A percentile compares a stretch with the other conserved stretches of the same genome.
Conservation (phyloP, 2,113 vertebrate genomes). For the Carollia perspicillata region DNA sequence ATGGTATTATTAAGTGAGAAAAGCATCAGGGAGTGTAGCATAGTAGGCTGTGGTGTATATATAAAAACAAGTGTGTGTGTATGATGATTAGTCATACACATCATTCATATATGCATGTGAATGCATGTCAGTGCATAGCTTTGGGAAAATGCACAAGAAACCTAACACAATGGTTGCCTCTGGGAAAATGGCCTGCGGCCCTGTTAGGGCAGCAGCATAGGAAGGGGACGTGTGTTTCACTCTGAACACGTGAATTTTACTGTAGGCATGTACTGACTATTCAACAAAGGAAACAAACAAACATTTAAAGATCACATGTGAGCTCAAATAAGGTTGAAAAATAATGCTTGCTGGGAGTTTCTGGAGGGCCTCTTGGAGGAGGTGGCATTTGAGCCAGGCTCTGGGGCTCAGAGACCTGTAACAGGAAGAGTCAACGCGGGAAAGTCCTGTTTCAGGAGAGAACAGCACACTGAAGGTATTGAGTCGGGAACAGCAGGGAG, state of each 20-base stretch:
- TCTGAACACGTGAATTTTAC: background rate
- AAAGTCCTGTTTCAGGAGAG: background rate
- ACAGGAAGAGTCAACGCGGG: background rate
- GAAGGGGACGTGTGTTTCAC: background rate
- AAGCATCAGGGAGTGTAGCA: background rate
- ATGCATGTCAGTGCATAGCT: background rate
- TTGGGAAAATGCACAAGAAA: background rate
- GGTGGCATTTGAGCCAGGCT: background rate
- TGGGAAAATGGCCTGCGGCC: background rate
- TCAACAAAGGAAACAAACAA: background rate
- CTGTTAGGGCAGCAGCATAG: background rate
- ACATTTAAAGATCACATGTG: background rate
- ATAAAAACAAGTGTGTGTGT: background rate
- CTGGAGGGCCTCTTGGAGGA: background rate
- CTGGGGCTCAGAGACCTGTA: background rate
- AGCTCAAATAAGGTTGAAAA: slow-evolving; percentile 18
- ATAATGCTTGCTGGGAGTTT: background rate
- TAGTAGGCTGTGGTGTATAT: background rate
- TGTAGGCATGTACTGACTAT: background rate
- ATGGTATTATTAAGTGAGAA: background rate
- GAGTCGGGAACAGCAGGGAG: background rate
- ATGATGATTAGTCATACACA: background rate
- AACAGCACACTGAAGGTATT: background rate
- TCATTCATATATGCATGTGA: background rate
- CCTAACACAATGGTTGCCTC: background rate